Conservation (phyloP, 2,888 invertebrate genomes). For the Caenorhabditis zanzibari region DNA sequence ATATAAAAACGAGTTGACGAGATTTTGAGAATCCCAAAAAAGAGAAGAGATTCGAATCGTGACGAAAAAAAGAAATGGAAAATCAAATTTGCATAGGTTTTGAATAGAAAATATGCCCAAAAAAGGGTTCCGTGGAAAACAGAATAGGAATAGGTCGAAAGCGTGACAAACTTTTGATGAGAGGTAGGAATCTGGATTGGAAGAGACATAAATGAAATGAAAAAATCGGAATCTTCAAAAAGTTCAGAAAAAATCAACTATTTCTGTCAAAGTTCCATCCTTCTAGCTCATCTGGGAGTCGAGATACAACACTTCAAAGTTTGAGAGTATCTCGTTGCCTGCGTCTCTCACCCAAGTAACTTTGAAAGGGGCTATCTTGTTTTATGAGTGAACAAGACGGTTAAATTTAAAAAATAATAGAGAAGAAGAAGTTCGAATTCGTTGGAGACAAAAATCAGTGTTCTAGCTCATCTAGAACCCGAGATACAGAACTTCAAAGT, state of each 20-base stretch:
- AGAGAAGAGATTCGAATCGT: no score
- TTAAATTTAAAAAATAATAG: no score
- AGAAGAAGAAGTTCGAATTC: no score
- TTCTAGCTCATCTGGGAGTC: not conserved
- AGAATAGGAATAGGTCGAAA: not conserved
- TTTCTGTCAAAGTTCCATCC: not conserved
- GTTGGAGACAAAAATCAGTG: not conserved
- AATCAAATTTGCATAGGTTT: slow-evolving; percentile 10
- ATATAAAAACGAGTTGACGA: not conserved
- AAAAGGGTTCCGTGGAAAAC: no score
- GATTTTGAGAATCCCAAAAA: not conserved
- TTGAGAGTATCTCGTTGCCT: no score
- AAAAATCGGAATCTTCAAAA: no score
- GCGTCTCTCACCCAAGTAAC: no score
- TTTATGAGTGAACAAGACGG: no score
- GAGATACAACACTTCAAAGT: not conserved
- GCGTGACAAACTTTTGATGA: not conserved
- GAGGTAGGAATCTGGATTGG: not conserved
- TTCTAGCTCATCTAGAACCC: not conserved
- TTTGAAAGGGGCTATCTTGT: no score
- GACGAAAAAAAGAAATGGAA: not conserved
- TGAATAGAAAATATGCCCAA: not conserved
- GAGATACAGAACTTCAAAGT: not conserved
- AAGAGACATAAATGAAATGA: not conserved
- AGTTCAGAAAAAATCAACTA: no score